Evolutionary conservation across 2,797 vertebrate species (phyloP), one percentile per base, ranked within the genome.

Genomic region (Betta splendens): DNA sequence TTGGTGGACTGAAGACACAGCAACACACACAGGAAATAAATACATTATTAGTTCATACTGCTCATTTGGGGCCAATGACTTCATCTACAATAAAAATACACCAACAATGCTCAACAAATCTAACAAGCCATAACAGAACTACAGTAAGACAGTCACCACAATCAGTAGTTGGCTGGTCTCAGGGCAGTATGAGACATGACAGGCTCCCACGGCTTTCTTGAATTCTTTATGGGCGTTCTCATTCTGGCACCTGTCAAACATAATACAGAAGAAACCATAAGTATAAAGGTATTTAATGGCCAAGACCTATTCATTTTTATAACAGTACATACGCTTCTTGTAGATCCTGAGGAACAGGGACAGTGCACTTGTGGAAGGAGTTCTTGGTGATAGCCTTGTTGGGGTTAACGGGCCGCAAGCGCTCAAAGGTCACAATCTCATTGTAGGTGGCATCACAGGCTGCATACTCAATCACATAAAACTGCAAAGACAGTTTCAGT

Each of bases 381-480:
- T 94, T 95, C 88, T 95, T 94, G 68, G 94, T 95, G 83, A 98
- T 91, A 51, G 94, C 89, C 92, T 96, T 96, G 83, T 97, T 98
- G 47, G 93, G 87, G 91, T 99, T 99, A 81, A 98, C 93, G 48
- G 93, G 96, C 61, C 98, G 95, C 77, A 99, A 93, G 51, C 97
- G 94, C 64, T 99, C 97, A 1, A 96, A 98, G 54, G 97, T 99
- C 74, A 99, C 97, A 4, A 99, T 99, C 90, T 99, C 97, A 25
- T 99, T 99, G 89, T 98, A 99, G 52, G 96, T 98, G 77, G 97
- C 96, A 45, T 98, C 96, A 72, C 97, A 98, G 66, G 96, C 96
- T 61, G 98, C 98, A 26, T 99, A 99, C 83, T 99, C 98, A 40
- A 99, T 99, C 80, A 99, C 98, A 23, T 96, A 99, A 85, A 98